These are phyloP conservation scores for Tachuris rubrigastra DNA, from an alignment of 2,113 vertebrate genomes.

Conservation along the genomic window DNA sequence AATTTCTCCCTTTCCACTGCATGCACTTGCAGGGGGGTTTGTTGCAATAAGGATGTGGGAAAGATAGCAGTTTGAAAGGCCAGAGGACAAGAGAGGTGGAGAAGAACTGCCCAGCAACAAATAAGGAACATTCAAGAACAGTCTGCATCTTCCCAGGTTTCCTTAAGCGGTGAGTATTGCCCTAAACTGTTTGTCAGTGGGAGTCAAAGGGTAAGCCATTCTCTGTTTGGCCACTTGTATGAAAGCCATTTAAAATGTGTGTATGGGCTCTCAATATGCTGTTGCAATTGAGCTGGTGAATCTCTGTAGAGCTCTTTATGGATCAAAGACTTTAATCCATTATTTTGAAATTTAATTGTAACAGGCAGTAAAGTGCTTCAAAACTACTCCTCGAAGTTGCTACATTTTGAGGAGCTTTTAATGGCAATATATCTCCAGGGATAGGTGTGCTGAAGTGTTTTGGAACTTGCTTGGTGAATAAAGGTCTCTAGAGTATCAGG, in stretches of 20 bases:
- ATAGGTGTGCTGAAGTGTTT: neutral
- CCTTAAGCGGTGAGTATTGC: neutral
- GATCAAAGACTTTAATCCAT: neutral
- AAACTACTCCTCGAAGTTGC: neutral
- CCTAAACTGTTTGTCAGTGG: neutral
- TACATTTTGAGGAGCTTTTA: neutral
- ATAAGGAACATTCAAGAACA: neutral
- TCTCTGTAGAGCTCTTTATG: neutral
- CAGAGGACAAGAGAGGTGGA: neutral
- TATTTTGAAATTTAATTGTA: neutral
- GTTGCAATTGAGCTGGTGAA: neutral
- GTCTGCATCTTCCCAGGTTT: neutral
- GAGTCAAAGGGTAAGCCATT: neutral
- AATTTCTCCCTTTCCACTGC: neutral
- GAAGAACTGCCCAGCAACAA: neutral
- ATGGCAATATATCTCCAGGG: neutral
- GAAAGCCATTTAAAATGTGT: rapidly evolving
- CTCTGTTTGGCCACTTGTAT: neutral
- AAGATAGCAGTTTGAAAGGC: neutral
- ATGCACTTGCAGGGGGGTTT: neutral
- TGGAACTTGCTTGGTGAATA: neutral
- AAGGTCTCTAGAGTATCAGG: neutral
- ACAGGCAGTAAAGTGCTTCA: neutral
- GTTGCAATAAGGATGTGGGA: neutral
- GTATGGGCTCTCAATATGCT: neutral